Evolutionary conservation across 53 echinoderm and acorn worm genomes (phyloP).

Genomic region (Arbacia lixula): DNA sequence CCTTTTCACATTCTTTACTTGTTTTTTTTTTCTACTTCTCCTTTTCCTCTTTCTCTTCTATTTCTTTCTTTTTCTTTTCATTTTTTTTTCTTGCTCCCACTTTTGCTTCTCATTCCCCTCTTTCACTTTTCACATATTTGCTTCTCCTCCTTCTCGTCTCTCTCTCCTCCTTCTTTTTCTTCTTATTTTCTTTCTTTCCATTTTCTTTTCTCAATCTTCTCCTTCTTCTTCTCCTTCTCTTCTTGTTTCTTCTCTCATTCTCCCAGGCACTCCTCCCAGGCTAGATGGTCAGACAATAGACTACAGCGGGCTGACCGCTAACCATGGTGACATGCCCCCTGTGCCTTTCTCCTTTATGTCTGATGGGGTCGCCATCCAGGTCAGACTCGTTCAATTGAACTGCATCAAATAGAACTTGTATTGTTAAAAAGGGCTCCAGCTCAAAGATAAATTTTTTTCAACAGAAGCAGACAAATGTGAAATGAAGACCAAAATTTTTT

Average conservation of each 20-base stretch:
- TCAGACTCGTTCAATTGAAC: too few species aligned
- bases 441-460: too few species aligned
- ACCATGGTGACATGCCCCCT: slow-evolving; percentile 73
- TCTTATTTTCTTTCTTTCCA: neutral
- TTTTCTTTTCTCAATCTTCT: too few species aligned
- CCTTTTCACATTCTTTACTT: too few species aligned
- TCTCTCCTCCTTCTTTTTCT: neutral
- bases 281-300: slow-evolving; percentile 86
- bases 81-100: neutral
- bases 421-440: too few species aligned
- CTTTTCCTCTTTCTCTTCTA: too few species aligned
- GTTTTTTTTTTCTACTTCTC: too few species aligned
- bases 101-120: neutral
- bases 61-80: neutral
- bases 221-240: neutral
- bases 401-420: too few species aligned
- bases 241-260: neutral
- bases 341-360: slow-evolving; percentile 92
- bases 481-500: too few species aligned
- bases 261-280: slow-evolving; percentile 89
- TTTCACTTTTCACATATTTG: neutral
- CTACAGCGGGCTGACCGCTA: slow-evolving; percentile 62
- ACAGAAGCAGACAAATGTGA: too few species aligned
- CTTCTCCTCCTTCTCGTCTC: neutral
- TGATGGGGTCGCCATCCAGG: slow-evolving; percentile 79